These are phyloP conservation scores for Odocoileus hemionus DNA, from an alignment of 2,113 vertebrate genomes.

Conservation along the genomic window DNA sequence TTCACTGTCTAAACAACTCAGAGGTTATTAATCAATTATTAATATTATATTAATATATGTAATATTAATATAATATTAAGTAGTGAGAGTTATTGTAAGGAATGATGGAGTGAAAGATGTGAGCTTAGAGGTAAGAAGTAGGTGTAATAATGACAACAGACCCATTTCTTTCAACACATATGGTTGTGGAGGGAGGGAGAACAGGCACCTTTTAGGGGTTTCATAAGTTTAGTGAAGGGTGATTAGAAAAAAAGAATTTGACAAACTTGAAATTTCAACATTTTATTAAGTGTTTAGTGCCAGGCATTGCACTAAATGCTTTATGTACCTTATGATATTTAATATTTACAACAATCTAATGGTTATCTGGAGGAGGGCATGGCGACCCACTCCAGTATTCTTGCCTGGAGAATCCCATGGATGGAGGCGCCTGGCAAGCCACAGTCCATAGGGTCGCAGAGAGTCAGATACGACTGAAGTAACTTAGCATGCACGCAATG, in stretches of 20 bases:
- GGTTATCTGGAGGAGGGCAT: not conserved
- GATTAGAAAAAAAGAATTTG: not conserved
- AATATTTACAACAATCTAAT: not conserved
- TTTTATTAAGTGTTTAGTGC: not conserved
- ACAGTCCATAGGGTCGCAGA: not conserved
- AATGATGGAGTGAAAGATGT: not conserved
- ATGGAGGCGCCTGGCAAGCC: not conserved
- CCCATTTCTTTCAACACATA: not conserved
- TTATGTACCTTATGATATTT: not conserved
- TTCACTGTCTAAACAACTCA: not conserved
- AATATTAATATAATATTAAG: not conserved
- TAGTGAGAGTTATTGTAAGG: not conserved
- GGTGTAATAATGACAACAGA: not conserved
- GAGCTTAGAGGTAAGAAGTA: not conserved
- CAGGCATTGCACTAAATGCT: not conserved
- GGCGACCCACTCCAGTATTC: not conserved
- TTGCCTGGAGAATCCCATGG: not conserved
- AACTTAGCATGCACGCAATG: accelerated
- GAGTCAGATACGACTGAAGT: not conserved
- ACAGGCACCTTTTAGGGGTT: not conserved
- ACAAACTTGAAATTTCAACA: not conserved
- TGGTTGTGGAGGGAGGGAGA: not conserved
- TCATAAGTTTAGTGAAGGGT: not conserved
- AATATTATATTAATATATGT: no score
- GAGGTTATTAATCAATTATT: not conserved